phyloP scores from a whole-genome alignment of 2,797 vertebrate genomes.

The Phyllotis vaccarum region DNA sequence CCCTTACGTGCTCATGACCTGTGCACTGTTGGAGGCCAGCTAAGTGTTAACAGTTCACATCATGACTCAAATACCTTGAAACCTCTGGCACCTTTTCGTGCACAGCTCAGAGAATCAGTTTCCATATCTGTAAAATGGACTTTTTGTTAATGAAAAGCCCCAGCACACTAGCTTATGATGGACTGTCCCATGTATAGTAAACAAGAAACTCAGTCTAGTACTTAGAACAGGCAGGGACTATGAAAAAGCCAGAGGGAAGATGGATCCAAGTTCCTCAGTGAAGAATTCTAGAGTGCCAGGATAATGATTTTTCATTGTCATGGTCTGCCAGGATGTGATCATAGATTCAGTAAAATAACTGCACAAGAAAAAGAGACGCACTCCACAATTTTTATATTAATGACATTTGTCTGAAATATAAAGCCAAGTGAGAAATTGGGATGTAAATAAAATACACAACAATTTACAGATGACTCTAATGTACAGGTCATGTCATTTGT shows the following conservation, averaged over 20 bases:
- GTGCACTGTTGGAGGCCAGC: not conserved
- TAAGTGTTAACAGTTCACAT: not conserved
- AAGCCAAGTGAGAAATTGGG: constrained; percentile 72
- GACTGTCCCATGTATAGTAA: constrained; percentile 13
- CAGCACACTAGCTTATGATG: not conserved
- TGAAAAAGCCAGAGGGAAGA: constrained; percentile 39
- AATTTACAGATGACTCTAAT: constrained; percentile 70
- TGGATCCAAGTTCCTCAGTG: constrained; percentile 84
- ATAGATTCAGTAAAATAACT: constrained; percentile 77
- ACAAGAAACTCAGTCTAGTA: not conserved
- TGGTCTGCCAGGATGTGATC: constrained; percentile 72
- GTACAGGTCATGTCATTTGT: constrained; percentile 76
- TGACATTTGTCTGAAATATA: constrained; percentile 77
- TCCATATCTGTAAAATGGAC: constrained; percentile 36
- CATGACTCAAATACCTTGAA: not conserved
- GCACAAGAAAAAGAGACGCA: constrained; percentile 79
- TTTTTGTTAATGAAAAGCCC: not conserved
- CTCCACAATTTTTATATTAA: constrained; percentile 78
- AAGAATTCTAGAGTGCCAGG: constrained; percentile 75
- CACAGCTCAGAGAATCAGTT: not conserved
- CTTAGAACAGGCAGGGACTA: not conserved
- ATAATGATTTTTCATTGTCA: constrained; percentile 84
- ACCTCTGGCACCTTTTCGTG: not conserved
- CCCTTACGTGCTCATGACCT: not conserved
- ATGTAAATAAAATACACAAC: constrained; percentile 68